Evolutionary conservation across 2,797 vertebrate genomes (phyloP), one percentile per base, ranked within the genome.

Genomic region (Vultur gryphus): DNA sequence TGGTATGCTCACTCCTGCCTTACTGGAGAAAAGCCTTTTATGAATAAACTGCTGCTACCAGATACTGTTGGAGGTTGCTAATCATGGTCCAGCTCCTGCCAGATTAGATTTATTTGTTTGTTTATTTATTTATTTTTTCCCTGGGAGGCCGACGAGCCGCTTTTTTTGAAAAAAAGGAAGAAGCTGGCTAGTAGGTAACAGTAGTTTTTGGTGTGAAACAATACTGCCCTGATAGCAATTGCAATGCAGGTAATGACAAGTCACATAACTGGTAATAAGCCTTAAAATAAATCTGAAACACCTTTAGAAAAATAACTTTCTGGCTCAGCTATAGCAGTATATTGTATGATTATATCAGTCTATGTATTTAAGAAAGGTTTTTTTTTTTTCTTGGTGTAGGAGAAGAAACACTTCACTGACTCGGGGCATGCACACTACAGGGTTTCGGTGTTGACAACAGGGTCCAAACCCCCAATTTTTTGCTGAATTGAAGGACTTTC

Each of bases 281-380:
- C 46, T 75, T 84, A 82, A 89, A 93, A 88, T 55, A 95, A 90
- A 85, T 83, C 55, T 67, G 66, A 89, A 91, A 55, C 41, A 49
- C 48, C 29, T 76, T 79, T 62, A 84, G 90, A 89, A 96, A 85
- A 93, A 91, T 35, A 66, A 71, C 16, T 58, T 91, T 75, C 44
- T 71, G 48, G 33, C 69, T 93, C 28, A 92, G 39, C 62, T 65
- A 0, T 72, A 81, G 33, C 16, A 23, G 18, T 55, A 9, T 37
- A 29, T 89, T 89, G 29, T 91, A 2, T 59, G 85, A 70, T 28
- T 64, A 0, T 64, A 28, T 81, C 19, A 29, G 49, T 26, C 14
- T 4, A 0, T 57, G 48, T 39, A n/a, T 85, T 77, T 77, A 87
- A 66, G 49, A 49, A 57, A 72, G 54, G 37, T 10, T 37, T 10